phyloP scores from a whole-genome alignment of 2,113 vertebrate genomes.

The Xiphophorus maculatus region DNA sequence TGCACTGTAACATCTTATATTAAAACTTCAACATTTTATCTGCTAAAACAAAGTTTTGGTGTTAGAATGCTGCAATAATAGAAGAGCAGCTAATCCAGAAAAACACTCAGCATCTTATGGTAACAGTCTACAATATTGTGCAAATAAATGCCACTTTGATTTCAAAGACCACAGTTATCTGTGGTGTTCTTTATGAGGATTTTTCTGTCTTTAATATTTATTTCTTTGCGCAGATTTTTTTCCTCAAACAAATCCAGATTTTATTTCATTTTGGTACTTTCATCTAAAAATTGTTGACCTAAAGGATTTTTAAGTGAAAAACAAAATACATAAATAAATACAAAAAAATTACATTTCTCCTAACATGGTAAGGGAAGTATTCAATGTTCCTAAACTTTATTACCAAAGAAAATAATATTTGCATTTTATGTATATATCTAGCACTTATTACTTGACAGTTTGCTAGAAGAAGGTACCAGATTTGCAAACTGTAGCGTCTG shows the following conservation, averaged over 20 bases:
- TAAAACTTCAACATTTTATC: too few relatives aligned
- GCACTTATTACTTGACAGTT: conserved; percentile 64
- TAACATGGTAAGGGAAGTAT: not conserved
- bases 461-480: conserved; percentile 53
- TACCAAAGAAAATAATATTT: not conserved
- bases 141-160: too few relatives aligned
- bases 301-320: not conserved
- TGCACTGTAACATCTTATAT: too few relatives aligned
- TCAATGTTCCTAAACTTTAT: not conserved
- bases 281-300: not conserved
- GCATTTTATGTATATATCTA: not conserved
- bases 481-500: conserved; percentile 43
- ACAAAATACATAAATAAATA: too few relatives aligned
- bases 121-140: too few relatives aligned
- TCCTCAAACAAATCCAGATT: not conserved
- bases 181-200: too few relatives aligned
- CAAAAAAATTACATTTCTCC: not conserved
- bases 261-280: not conserved
- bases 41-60: too few relatives aligned
- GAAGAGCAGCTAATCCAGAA: too few relatives aligned
- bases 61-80: too few relatives aligned
- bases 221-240: not conserved
- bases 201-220: not conserved
- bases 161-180: too few relatives aligned
- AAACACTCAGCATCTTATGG: too few relatives aligned